phyloP scores from a whole-genome alignment of 2,888 invertebrate genomes.

The Busseola fusca region DNA sequence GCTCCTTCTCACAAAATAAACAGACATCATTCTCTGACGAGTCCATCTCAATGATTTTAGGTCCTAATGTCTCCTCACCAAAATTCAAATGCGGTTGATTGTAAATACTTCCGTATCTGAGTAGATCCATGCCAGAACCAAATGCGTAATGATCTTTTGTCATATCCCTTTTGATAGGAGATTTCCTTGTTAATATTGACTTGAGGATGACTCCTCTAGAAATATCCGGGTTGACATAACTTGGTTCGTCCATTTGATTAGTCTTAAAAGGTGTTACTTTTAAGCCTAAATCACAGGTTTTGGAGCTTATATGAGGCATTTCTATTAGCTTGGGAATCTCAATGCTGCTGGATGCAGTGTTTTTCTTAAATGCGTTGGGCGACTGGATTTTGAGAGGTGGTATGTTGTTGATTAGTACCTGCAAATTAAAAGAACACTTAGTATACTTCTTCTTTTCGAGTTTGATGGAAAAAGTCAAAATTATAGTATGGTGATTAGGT shows the following conservation, averaged over 20 bases:
- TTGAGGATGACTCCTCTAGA: slow-evolving; percentile 28
- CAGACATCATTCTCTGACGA: slow-evolving; percentile 5
- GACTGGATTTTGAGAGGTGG: slow-evolving; percentile 21
- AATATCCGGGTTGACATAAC: slow-evolving; percentile 36
- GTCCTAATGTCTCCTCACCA: not conserved
- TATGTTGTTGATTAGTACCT: slow-evolving; percentile 31
- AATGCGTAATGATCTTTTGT: slow-evolving; percentile 17
- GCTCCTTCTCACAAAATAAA: slow-evolving; percentile 23
- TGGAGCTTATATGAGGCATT: slow-evolving; percentile 10
- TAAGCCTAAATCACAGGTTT: slow-evolving; percentile 11
- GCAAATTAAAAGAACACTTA: slow-evolving; percentile 3
- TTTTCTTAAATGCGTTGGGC: slow-evolving; percentile 28
- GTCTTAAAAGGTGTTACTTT: slow-evolving; percentile 14
- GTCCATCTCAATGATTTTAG: slow-evolving; percentile 2
- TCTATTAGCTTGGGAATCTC: slow-evolving; percentile 26
- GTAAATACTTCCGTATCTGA: slow-evolving; percentile 18
- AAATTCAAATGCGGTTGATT: slow-evolving; percentile 11
- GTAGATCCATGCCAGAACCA: slow-evolving; percentile 27
- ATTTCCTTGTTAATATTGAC: slow-evolving; percentile 42
- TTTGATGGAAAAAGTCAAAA: too few relatives aligned
- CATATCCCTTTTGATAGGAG: slow-evolving; percentile 38
- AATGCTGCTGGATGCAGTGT: not conserved
- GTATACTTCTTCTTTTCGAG: not conserved
- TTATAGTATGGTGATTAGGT: too few relatives aligned
- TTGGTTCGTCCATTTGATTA: slow-evolving; percentile 26